phyloP scores from a whole-genome alignment of 2,113 vertebrate species.

The Plecotus auritus region DNA sequence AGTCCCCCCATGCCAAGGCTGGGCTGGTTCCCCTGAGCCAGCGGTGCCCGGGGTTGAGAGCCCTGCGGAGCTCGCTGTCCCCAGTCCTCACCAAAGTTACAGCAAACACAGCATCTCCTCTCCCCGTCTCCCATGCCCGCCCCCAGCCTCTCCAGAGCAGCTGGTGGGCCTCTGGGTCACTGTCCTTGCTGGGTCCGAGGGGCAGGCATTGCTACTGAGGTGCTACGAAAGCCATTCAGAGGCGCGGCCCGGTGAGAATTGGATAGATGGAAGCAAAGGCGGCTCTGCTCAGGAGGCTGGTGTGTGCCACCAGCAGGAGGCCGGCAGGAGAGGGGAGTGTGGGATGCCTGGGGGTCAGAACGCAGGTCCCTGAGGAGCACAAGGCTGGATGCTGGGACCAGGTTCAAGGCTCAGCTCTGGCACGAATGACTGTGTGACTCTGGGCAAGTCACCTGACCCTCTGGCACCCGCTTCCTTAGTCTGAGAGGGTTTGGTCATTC shows the following conservation, averaged over 20 bases:
- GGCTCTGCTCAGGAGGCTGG: too few relatives aligned
- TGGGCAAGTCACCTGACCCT: neutral
- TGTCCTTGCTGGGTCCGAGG: neutral
- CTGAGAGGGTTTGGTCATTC: neutral
- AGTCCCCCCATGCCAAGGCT: neutral
- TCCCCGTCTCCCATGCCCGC: neutral
- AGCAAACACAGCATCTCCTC: neutral
- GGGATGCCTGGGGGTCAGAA: neutral
- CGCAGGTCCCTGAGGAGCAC: neutral
- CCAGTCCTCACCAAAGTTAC: neutral
- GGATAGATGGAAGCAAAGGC: neutral
- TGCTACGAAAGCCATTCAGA: neutral
- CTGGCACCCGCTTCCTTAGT: neutral
- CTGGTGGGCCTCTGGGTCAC: neutral
- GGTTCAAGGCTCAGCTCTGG: neutral
- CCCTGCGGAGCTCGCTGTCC: neutral
- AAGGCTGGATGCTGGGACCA: neutral
- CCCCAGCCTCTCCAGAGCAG: neutral
- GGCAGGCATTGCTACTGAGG: neutral
- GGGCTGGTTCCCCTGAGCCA: neutral
- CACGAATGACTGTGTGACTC: neutral
- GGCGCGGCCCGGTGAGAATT: neutral
- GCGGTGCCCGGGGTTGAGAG: neutral
- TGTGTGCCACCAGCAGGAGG: neutral
- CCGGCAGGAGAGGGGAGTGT: neutral